phyloP scores from a whole-genome alignment of 2,888 invertebrate species.

The Troides oblongomaculatus region DNA sequence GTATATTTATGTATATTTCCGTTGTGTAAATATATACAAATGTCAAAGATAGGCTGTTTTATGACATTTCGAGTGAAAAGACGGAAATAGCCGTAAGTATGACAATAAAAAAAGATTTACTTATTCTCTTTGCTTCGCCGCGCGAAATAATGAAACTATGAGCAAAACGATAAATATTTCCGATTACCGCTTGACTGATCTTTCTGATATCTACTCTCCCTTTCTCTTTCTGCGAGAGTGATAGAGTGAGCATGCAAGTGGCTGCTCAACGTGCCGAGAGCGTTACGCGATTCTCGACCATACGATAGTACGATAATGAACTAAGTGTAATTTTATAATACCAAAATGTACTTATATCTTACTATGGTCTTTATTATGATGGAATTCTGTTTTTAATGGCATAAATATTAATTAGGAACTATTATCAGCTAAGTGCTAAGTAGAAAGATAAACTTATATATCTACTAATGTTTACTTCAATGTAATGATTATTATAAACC shows the following conservation, averaged over 20 bases:
- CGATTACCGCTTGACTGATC: slow-evolving; percentile 37
- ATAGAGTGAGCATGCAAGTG: slow-evolving; percentile 33
- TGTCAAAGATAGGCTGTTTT: background rate
- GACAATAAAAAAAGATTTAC: slow-evolving; percentile 31
- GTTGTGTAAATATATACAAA: too few species aligned
- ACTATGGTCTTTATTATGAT: slow-evolving; percentile 20
- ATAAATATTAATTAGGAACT: slow-evolving; percentile 6
- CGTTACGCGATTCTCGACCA: slow-evolving; percentile 41
- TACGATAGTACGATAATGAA: slow-evolving; percentile 31
- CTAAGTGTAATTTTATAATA: slow-evolving; percentile 29
- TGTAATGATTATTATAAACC: background rate
- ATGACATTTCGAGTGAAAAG: background rate
- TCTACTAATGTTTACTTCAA: slow-evolving; percentile 10
- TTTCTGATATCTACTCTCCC: slow-evolving; percentile 34
- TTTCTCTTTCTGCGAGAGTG: slow-evolving; percentile 28
- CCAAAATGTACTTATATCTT: slow-evolving; percentile 7
- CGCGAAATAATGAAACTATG: slow-evolving; percentile 39
- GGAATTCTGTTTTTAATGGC: background rate
- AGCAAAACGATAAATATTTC: slow-evolving; percentile 40
- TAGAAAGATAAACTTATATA: slow-evolving; percentile 14
- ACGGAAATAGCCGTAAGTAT: slow-evolving; percentile 12
- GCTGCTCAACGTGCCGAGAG: slow-evolving; percentile 32
- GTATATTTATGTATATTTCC: too few species aligned
- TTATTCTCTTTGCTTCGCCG: slow-evolving; percentile 36
- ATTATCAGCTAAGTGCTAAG: slow-evolving; percentile 5